Evolutionary conservation across 2,113 vertebrate species (phyloP), one percentile per base, ranked within the genome.

Genomic region (Silurus asotus): DNA sequence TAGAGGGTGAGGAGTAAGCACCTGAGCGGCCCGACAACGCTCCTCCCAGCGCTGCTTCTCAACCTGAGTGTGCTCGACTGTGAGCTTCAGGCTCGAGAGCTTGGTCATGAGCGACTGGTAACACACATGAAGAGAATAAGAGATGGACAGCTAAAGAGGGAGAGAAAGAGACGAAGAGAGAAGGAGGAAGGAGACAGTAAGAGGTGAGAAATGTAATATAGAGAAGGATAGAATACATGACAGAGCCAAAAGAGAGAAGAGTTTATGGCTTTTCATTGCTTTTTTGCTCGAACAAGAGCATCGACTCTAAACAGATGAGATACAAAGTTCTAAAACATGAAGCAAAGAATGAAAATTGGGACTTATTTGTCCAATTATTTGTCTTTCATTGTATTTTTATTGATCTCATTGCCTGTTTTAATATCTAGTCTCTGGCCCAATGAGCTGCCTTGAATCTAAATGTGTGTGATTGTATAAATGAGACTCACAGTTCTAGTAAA

Each of bases 31-130:
- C 89, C 91, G 93, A 91, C 91, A 94, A 81, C 88, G 91, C 91
- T 94, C 92, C 89, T 91, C 93, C 93, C 93, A 95, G 28, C 93
- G 94, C 91, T 93, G 93, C 90, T 92, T 94, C 92, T 94, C 93
- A 90, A 93, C 91, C 93, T 95, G 93, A 86, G 92, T 94, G 90
- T 94, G 93, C 92, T 94, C 94, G 85, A 95, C 93, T 76, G 93
- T 95, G 90, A 95, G 92, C 88, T 93, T 94, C 91, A 93, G 92
- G 89, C 92, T 94, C 90, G 92, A 94, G 91, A 95, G 93, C 84
- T 91, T 90, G 89, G 91, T 93, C 92, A 95, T 92, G 89, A 94
- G 90, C 67, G 91, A 92, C 91, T 94, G 92, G 91, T 94, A 94
- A 93, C 90, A 93, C 89, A 90, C 82, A 91, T 91, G 92, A 79